Evolutionary conservation across 2,113 vertebrate species (phyloP).

Genomic region (Lota lota): DNA sequence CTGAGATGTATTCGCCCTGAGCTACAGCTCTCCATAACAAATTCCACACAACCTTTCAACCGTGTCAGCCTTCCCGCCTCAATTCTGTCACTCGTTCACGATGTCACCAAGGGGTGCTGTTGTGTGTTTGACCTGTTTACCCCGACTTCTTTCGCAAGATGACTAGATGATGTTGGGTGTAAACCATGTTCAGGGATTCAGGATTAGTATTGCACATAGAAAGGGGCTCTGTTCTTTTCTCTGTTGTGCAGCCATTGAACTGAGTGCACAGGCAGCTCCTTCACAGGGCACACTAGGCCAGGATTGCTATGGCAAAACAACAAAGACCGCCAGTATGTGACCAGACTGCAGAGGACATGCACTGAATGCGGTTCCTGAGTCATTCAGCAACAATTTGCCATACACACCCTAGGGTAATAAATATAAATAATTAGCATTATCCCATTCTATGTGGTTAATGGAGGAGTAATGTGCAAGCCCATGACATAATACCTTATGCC

Average conservation of each 20-base stretch:
- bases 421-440: conserved; percentile 61
- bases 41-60: conserved; percentile 48
- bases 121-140: not conserved
- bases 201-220: not conserved
- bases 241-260: conserved; percentile 12
- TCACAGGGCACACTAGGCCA: conserved; percentile 40
- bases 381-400: conserved; percentile 66
- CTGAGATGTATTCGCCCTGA: not conserved
- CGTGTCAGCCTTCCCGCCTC: conserved; percentile 18
- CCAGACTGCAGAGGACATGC: conserved; percentile 55
- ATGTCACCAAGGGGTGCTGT: conserved; percentile 6
- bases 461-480: conserved; percentile 33
- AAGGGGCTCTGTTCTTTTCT: conserved; percentile 37
- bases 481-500: conserved; percentile 33
- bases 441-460: conserved; percentile 43
- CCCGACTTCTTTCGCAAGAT: not conserved
- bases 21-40: conserved; percentile 26
- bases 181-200: not conserved
- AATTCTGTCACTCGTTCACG: not conserved
- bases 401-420: conserved; percentile 61
- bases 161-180: not conserved
- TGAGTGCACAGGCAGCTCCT: conserved; percentile 30
- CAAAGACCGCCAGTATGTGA: conserved; percentile 66
- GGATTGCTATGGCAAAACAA: conserved; percentile 42
- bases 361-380: conserved; percentile 50